Percentiles rank a stretch among this genome's conserved stretches.
Evolutionary conservation across 2,113 vertebrate species (phyloP).

Genomic region (Muntiacus reevesi): DNA sequence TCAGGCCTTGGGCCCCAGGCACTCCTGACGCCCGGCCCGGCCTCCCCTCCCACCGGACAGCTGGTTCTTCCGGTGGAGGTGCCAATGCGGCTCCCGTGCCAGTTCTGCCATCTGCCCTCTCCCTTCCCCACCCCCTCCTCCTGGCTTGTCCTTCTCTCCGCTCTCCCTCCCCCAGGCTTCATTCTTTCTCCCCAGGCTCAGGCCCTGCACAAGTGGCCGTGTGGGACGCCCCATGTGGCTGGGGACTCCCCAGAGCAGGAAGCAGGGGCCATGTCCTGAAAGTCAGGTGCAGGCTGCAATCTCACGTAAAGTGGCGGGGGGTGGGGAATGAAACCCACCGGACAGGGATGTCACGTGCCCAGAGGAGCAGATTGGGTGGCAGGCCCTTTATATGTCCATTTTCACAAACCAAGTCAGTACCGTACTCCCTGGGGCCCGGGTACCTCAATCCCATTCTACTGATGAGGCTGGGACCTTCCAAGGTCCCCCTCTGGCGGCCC

Average conservation of each 20-base stretch:
- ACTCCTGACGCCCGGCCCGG: background rate
- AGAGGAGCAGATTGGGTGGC: accelerated
- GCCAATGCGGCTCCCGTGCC: background rate
- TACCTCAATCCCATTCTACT: background rate
- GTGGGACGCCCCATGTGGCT: background rate
- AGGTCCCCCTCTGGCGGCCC: background rate
- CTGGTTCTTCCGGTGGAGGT: conserved; percentile 17
- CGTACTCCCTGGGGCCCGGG: background rate
- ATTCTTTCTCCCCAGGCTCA: background rate
- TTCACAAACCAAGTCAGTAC: background rate
- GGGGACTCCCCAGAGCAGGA: background rate
- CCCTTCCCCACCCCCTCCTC: background rate
- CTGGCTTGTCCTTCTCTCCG: background rate
- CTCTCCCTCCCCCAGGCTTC: background rate
- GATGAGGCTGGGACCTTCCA: background rate
- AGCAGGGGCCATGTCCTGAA: background rate
- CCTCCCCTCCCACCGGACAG: background rate
- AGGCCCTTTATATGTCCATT: background rate
- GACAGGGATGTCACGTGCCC: background rate
- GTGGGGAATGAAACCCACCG: no score
- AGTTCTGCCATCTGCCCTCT: conserved; percentile 23
- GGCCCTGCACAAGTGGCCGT: background rate
- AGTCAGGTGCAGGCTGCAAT: background rate
- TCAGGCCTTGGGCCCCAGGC: background rate
- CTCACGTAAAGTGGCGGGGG: accelerated